phyloP scores from a whole-genome alignment of 1,140 invertebrate genomes.

The Caerostris extrusa region DNA sequence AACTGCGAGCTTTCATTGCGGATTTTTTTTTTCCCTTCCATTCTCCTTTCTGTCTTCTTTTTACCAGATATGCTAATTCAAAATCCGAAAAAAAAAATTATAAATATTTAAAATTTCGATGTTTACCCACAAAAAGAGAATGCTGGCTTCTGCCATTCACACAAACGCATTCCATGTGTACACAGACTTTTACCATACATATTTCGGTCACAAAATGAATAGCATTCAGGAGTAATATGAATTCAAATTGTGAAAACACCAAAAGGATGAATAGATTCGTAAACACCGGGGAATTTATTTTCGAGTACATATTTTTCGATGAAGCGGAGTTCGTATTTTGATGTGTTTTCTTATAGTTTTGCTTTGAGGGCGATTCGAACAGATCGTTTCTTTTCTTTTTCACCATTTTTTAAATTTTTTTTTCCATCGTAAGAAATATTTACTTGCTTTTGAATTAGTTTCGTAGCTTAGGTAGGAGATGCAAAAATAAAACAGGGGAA shows the following conservation, averaged over 20 bases:
- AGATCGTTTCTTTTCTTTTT: too few relatives aligned
- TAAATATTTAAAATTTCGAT: conserved; percentile 47
- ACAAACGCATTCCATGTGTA: conserved; percentile 32
- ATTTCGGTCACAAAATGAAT: conserved; percentile 27
- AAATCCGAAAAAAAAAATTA: neutral
- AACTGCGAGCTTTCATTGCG: conserved; percentile 32
- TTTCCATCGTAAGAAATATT: too few relatives aligned
- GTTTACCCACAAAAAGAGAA: conserved; percentile 38
- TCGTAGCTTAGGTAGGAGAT: too few relatives aligned
- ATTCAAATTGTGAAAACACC: conserved; percentile 38
- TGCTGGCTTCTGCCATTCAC: neutral
- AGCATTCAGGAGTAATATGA: conserved; percentile 20
- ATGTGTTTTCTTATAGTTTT: neutral
- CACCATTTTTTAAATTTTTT: too few relatives aligned
- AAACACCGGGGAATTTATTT: conserved; percentile 43
- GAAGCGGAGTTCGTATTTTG: neutral
- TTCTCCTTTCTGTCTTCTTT: conserved; percentile 1
- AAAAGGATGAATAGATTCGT: conserved; percentile 29
- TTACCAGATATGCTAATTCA: conserved; percentile 43
- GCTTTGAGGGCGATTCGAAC: neutral
- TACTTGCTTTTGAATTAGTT: too few relatives aligned
- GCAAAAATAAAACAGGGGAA: too few relatives aligned
- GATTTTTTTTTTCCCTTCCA: neutral
- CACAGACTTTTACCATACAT: conserved; percentile 25
- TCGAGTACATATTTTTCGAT: neutral